These are phyloP conservation scores for Megalopta genalis DNA, from an alignment of 1,140 invertebrate genomes.

Conservation along the genomic window DNA sequence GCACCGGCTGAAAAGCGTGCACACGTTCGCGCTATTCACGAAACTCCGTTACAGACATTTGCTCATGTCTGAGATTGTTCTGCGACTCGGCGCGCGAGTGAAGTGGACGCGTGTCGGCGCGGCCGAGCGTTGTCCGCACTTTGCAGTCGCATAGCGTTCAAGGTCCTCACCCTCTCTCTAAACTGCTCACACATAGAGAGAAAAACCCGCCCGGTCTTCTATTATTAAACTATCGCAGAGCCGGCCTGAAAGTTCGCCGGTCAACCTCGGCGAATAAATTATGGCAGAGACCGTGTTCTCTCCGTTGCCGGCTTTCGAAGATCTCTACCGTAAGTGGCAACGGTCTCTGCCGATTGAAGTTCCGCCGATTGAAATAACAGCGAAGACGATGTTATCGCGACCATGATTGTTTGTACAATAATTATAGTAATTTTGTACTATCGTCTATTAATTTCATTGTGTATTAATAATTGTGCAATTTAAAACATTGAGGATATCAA, in stretches of 20 bases:
- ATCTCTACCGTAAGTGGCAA: too few species aligned
- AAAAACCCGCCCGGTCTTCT: neutral
- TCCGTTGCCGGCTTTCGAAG: too few species aligned
- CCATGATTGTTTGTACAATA: too few species aligned
- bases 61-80: constrained; percentile 34
- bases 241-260: neutral
- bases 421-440: too few species aligned
- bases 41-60: constrained; percentile 28
- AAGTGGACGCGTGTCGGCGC: constrained; percentile 38
- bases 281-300: too few species aligned
- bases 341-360: too few species aligned
- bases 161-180: constrained; percentile 40
- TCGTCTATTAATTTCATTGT: too few species aligned
- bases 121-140: constrained; percentile 17
- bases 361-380: too few species aligned
- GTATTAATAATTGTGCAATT: too few species aligned
- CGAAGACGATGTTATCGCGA: too few species aligned
- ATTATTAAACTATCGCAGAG: constrained; percentile 18
- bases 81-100: constrained; percentile 44
- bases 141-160: constrained; percentile 32
- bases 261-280: constrained; percentile 6
- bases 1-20: too few species aligned
- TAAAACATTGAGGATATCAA: too few species aligned
- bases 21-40: neutral
- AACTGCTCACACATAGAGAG: constrained; percentile 5